phyloP scores from a whole-genome alignment of 2,797 vertebrate species.

The Podargus strigoides region DNA sequence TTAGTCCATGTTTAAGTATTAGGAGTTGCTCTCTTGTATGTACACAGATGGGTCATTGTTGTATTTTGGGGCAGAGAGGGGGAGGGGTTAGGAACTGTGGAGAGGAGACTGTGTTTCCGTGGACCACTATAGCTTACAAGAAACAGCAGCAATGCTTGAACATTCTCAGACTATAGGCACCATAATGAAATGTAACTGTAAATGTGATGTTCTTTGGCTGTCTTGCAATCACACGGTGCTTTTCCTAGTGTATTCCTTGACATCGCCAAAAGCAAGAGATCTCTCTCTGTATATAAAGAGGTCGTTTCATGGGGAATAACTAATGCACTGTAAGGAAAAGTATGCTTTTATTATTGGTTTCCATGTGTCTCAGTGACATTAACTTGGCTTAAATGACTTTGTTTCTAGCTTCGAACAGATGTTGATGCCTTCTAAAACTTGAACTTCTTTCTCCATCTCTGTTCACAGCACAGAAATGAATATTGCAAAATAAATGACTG shows the following conservation, averaged over 20 bases:
- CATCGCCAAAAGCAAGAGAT: background rate
- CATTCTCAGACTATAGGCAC: background rate
- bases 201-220: background rate
- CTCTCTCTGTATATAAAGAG: background rate
- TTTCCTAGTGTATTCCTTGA: background rate
- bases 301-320: background rate
- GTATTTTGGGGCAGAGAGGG: slow-evolving; percentile 40
- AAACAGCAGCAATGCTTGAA: background rate
- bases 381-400: background rate
- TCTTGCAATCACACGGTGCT: background rate
- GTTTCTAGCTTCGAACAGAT: background rate
- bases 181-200: background rate
- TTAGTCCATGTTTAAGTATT: slow-evolving; percentile 57
- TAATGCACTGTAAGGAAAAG: background rate
- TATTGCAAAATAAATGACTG: background rate
- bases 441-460: background rate
- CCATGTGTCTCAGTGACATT: background rate
- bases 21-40: slow-evolving; percentile 42
- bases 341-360: background rate
- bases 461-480: background rate
- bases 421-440: background rate
- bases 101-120: slow-evolving; percentile 26
- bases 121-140: background rate
- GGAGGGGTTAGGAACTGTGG: background rate
- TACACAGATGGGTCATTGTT: slow-evolving; percentile 69